Percentiles rank a stretch among this genome's conserved stretches.
These are phyloP conservation scores for Circaetus gallicus DNA, from an alignment of 2,113 vertebrate species.

Conservation along the genomic window DNA sequence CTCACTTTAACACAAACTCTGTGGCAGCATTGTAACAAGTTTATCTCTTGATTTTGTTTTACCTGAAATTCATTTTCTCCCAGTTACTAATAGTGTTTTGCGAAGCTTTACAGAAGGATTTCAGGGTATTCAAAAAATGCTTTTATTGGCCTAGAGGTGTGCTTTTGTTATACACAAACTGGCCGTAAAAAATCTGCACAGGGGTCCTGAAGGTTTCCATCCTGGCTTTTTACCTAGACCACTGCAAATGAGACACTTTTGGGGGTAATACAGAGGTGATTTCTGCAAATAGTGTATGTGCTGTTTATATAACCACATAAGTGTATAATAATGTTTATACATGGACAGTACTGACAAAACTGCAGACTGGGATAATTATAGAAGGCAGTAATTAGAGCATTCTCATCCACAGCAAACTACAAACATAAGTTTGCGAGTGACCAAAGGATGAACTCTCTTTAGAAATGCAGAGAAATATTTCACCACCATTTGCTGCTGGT, in stretches of 20 bases:
- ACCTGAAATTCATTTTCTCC: background rate
- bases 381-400: background rate
- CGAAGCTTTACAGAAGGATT: background rate
- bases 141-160: background rate
- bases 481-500: background rate
- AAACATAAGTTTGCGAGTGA: background rate
- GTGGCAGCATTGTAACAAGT: background rate
- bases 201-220: background rate
- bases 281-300: background rate
- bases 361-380: background rate
- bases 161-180: background rate
- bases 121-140: background rate
- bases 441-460: constrained; percentile 44
- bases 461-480: constrained; percentile 33
- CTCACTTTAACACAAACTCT: background rate
- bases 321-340: background rate
- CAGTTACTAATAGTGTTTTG: background rate
- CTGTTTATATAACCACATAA: background rate
- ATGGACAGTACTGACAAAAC: background rate
- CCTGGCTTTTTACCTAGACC: background rate
- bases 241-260: background rate
- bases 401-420: background rate
- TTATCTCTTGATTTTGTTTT: background rate
- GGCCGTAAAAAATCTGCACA: background rate
- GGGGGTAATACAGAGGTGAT: background rate